Evolutionary conservation across 1,140 invertebrate genomes (phyloP), one percentile per base, ranked within the genome.

Genomic region (Pachypeltis micranthus): DNA sequence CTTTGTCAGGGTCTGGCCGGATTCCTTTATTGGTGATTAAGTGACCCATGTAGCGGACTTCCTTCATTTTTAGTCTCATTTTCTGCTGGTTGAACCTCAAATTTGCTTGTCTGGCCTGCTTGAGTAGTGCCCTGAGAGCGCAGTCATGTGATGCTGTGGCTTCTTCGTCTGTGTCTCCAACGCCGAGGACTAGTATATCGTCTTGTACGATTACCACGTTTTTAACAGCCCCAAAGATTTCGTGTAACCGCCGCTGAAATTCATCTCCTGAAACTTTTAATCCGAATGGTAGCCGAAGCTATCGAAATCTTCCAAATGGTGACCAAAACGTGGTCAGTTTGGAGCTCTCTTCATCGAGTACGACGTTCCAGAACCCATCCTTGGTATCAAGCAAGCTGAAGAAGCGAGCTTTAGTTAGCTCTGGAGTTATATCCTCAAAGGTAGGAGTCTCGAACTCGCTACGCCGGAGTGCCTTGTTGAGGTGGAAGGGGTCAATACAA

Each of bases 281-380:
- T 4, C 75, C 75, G 67, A 78, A 77, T 10, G 74, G 74, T 16
- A 77, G 61, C 47, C 75, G 67, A 26, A 67, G 66, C 63, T 71
- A 75, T 31, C 68, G 66, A 67, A 69, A 78, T 56, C 72, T 64
- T 0, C 74, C 76, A 71, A 75, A 77, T n/a, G 74, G 74, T 2
- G 58, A 25, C 27, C 58, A 34, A 68, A 79, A 78, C 26, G 78
- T 79, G n/a, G 70, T 72, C 68, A 39, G 31, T 39, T 39, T 39
- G 31, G 31, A 39, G 31, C 31, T 39, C 31, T 39, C 31, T 7
- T 66, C 25, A 63, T 67, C n/a, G 44, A 44, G 68, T 54, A 7
- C 25, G 21, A 66, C 44, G 4, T 67, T 66, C 25, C 59, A 66
- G 56, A 68, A 68, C 0, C 60, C 66, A 64, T 65, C 63, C 39